Conservation (phyloP, 2,888 invertebrate genomes). For the Xylophagus ater region DNA sequence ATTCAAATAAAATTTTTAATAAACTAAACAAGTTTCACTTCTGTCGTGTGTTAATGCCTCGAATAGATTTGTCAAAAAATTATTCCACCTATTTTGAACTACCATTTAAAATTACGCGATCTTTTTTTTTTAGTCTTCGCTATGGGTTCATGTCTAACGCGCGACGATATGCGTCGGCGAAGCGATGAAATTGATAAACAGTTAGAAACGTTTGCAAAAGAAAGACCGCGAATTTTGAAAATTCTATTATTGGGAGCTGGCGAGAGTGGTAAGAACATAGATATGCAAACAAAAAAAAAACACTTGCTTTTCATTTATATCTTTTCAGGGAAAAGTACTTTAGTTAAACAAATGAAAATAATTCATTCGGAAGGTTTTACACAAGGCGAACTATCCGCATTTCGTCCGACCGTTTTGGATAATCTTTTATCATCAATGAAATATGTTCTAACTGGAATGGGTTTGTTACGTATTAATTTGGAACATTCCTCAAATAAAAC, state of each 20-base stretch:
- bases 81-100: too few species aligned
- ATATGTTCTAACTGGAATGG: conserved; percentile 55
- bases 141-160: conserved; percentile 54
- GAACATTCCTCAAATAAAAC: conserved; percentile 48
- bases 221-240: conserved; percentile 50
- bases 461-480: conserved; percentile 49
- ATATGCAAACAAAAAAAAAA: not conserved
- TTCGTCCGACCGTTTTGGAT: conserved; percentile 52
- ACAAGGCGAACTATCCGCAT: conserved; percentile 47
- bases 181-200: conserved; percentile 52
- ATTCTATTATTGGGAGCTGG: conserved; percentile 53
- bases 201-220: conserved; percentile 46
- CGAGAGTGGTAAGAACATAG: conserved; percentile 40
- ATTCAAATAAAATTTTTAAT: too few species aligned
- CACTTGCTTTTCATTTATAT: not conserved
- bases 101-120: too few species aligned
- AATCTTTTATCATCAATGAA: conserved; percentile 56
- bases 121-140: too few species aligned
- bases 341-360: conserved; percentile 60
- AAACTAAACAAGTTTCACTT: too few species aligned
- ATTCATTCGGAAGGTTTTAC: conserved; percentile 57
- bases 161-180: conserved; percentile 46
- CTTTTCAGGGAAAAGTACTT: conserved; percentile 48
- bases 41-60: too few species aligned
- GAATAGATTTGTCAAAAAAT: too few species aligned